phyloP scores from a whole-genome alignment of 2,113 vertebrate genomes.

The Paramisgurnus dabryanus region DNA sequence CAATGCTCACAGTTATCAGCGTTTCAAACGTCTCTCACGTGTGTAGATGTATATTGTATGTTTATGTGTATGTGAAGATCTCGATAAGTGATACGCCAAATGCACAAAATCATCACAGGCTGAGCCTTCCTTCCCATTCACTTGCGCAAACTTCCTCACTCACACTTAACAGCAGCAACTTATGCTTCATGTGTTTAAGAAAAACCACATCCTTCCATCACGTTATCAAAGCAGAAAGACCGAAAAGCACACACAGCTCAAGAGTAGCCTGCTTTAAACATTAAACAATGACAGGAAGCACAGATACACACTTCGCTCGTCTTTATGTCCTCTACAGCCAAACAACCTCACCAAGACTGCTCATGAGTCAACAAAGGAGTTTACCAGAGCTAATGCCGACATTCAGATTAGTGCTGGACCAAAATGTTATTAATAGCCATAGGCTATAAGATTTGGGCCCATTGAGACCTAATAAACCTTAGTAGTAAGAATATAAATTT shows the following conservation, averaged over 20 bases:
- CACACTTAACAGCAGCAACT: background rate
- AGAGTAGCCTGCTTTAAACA: background rate
- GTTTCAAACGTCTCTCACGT: background rate
- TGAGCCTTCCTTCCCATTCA: background rate
- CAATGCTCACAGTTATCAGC: background rate
- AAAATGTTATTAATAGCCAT: too few species aligned
- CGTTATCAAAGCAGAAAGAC: background rate
- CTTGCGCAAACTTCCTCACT: conserved; percentile 31
- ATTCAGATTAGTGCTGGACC: background rate
- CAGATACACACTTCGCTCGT: background rate
- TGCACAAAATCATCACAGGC: background rate
- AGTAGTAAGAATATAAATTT: background rate
- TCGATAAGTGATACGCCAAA: background rate
- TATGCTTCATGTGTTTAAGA: conserved; percentile 17
- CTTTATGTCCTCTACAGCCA: background rate
- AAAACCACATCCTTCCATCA: conserved; percentile 36
- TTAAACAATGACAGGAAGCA: conserved; percentile 21
- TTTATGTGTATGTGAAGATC: background rate
- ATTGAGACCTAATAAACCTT: background rate
- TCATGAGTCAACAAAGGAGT: background rate
- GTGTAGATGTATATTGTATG: conserved; percentile 16
- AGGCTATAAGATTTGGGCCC: too few species aligned
- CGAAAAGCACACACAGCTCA: background rate
- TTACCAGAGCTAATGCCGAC: too few species aligned
- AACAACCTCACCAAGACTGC: background rate